Evolutionary conservation across 23 tunicate species (phyloP), one percentile per base, ranked within the genome.

Genomic region (Halocynthia aurantium): DNA sequence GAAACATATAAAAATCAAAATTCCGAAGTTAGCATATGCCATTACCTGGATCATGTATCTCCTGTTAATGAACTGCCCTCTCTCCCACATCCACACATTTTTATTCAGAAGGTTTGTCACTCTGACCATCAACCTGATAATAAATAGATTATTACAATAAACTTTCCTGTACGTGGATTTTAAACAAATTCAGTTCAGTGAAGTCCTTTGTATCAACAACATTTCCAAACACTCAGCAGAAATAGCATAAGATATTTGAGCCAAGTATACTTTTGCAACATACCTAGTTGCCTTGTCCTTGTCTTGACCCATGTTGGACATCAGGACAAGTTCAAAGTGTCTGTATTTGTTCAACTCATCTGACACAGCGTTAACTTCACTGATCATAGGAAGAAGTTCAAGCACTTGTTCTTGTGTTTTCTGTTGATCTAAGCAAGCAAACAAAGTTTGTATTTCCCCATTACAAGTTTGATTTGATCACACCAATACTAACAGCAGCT

Each of bases 41-140:
- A 53, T 19, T 22, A 92, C 98, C 84, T 93, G 98, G 17, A 93
- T 87, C 83, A 93, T 93, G 80, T 93, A 93, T 72, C 98, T 72
- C 44, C 98, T 77, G 94, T 93, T 93, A 89, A 93, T 93, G 63
- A 93, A 93, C 76, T 93, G 91, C 66, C 98, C 98, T 69, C 98
- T 76, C 76, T 93, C 98, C 98, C 98, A 93, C 93, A 93, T 78
- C 98, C 98, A 93, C 10, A 87, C 70, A 57, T 87, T 93, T 70
- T 77, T 78, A 61, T 87, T 93, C 72, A 87, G 31, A 8, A 93
- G 70, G 70, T 93, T 87, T 58, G 86, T 87, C 71, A 93, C 94
- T 74, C 90, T 73, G 57, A 93, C 98, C 98, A 93, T 93, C 6
- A 88, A 89, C 55, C 94, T 93, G 90, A 15, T 52, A 49, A 53